Base-by-base conservation (phyloP, 2,888 invertebrate genomes). In the Dexiosoma caninum region DNA sequence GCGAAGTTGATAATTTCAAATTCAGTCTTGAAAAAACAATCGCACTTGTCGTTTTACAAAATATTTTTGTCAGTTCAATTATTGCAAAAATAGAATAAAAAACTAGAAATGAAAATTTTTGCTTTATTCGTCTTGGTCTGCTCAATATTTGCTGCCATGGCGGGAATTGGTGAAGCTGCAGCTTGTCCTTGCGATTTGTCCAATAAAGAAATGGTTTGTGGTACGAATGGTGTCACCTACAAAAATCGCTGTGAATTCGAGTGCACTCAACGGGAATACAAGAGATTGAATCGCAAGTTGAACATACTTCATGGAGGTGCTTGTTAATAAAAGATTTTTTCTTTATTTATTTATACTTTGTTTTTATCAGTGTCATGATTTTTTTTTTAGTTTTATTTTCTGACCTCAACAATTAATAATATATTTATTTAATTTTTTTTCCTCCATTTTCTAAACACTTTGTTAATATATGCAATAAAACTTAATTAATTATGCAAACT, bases 211-310 rank as follows among this genome's bases (percentile, higher is more conserved):
- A 96, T 96, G 23, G 95, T 98, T 81, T 98, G 98, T 91, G 97
- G 97, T 59, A 94, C 95, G 89, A 96, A 97, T 89, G 96, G 96
- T 67, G 92, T 97, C 83, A 96, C 97, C 37, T 98, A 96, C 91
- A 97, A 96, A 90, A 97, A 97, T 83, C 97, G 98, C 5, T 98
- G 98, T 90, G 96, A 96, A 90, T 98, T 98, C 69, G 98, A 98
- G 81, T 98, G 98, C 89, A 94, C 95, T 51, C 88, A 89, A 67
- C 84, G 87, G 44, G 87, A 88, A 2, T 87, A 87, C 74, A 86
- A 83, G 42, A 85, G 82, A 69, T 78, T 89, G 40, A 85, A 85
- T 14, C 87, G 88, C 2, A 83, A 35, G 2, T 81, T 89, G 7
- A 85, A 85, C 46, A 76, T 88, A 21, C 74, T 57, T 0, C 86